These are phyloP conservation scores for Rhinolophus ferrumequinum DNA, from an alignment of 2,113 vertebrate genomes.

Conservation along the genomic window DNA sequence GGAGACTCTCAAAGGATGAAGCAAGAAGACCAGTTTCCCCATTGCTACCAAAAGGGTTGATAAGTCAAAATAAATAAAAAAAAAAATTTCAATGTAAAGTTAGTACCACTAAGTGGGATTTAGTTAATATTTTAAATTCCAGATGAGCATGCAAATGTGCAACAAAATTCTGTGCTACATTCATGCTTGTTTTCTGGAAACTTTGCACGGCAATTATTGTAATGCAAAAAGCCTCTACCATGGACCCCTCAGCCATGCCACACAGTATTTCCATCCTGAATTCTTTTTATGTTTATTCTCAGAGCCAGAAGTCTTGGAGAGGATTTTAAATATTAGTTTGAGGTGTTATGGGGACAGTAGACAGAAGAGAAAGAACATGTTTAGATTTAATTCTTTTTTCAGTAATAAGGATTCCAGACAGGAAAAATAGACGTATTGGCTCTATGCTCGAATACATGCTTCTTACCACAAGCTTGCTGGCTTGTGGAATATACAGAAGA, in stretches of 20 bases:
- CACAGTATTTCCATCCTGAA: constrained; percentile 50
- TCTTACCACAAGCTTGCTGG: background rate
- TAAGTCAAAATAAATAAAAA: background rate
- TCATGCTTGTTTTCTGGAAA: constrained; percentile 58
- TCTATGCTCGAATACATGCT: constrained; percentile 3
- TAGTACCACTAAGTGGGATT: background rate
- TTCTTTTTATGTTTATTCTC: constrained; percentile 56
- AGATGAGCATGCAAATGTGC: background rate
- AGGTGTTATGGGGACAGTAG: background rate
- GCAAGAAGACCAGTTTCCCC: background rate
- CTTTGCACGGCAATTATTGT: constrained; percentile 52
- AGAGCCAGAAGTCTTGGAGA: background rate
- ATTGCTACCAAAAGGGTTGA: background rate
- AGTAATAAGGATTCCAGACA: background rate
- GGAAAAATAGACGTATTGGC: background rate
- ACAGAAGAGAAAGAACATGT: background rate
- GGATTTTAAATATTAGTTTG: background rate
- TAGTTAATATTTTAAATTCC: background rate
- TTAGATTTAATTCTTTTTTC: background rate
- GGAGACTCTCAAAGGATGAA: background rate
- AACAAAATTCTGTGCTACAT: background rate
- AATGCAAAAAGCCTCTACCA: constrained; percentile 29
- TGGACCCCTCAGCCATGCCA: constrained; percentile 39
- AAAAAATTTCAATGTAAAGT: background rate
- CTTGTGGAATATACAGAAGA: background rate